Evolutionary conservation across 1,140 invertebrate species (phyloP).

Genomic region (Drosophila miranda): DNA sequence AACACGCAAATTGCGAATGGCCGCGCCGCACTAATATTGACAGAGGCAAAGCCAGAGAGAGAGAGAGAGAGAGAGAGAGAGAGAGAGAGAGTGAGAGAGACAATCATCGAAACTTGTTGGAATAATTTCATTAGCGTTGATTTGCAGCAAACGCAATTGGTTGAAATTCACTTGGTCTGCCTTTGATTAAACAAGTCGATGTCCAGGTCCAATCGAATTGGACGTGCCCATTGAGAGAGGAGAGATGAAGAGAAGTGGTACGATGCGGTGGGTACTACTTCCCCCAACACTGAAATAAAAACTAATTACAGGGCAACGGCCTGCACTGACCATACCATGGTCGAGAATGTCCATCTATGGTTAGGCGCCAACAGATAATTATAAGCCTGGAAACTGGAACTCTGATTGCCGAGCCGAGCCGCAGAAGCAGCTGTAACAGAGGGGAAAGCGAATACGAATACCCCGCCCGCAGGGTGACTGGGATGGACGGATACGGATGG

Average conservation of each 20-base stretch:
- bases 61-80: no score
- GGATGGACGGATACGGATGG: not conserved
- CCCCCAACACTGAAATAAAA: slow-evolving; percentile 43
- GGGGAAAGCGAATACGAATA: no score
- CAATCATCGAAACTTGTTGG: slow-evolving; percentile 63
- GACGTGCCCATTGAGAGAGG: not conserved
- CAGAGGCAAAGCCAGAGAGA: slow-evolving; percentile 7
- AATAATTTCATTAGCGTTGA: slow-evolving; percentile 81
- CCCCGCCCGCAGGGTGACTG: not conserved
- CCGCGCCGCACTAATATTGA: slow-evolving; percentile 49
- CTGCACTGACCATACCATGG: not conserved
- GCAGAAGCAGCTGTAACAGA: slow-evolving; percentile 39
- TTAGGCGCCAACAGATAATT: slow-evolving; percentile 71
- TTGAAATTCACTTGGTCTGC: slow-evolving; percentile 50
- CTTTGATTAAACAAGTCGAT: slow-evolving; percentile 51
- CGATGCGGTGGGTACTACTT: not conserved
- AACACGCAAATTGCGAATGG: slow-evolving; percentile 67
- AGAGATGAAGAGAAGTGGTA: no score
- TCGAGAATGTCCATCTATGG: slow-evolving; percentile 36
- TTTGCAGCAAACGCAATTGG: slow-evolving; percentile 73
- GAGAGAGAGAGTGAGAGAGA: not conserved
- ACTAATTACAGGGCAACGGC: slow-evolving; percentile 53
- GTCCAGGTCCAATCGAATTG: slow-evolving; percentile 31
- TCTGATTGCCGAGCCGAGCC: slow-evolving; percentile 42
- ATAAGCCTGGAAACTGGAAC: slow-evolving; percentile 59